Conservation (phyloP, 2,113 vertebrate species). For the Eulemur rufifrons region DNA sequence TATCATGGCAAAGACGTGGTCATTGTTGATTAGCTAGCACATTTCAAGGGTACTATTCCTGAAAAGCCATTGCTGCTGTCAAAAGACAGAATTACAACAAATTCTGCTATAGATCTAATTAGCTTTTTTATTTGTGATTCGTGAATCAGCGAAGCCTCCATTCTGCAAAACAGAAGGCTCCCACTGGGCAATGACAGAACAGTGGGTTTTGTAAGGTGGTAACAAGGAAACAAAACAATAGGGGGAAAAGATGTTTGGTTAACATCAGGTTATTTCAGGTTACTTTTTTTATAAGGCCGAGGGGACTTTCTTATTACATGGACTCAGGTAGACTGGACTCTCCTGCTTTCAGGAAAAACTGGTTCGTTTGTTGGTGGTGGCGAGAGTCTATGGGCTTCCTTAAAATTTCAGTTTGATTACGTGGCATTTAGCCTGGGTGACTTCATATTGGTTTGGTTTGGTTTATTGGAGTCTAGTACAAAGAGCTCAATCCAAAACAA, state of each 20-base stretch:
- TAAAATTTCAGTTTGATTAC: background rate
- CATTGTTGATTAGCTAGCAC: background rate
- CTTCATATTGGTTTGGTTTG: background rate
- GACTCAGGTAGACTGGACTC: background rate
- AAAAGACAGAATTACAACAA: background rate
- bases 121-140: background rate
- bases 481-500: background rate
- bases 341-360: background rate
- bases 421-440: background rate
- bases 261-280: background rate
- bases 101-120: background rate
- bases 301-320: background rate
- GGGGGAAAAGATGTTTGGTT: background rate
- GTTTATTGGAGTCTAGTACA: background rate
- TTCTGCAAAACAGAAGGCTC: background rate
- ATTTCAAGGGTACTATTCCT: background rate
- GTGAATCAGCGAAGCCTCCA: background rate
- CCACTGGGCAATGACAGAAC: background rate
- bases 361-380: background rate
- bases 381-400: background rate
- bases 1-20: background rate
- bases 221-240: background rate
- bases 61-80: background rate
- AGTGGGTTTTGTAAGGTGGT: background rate
- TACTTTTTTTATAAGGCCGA: background rate